Percentiles rank a stretch among this genome's conserved stretches.
phyloP scores from a whole-genome alignment of 2,888 invertebrate genomes.

The Yponomeuta cagnagella region DNA sequence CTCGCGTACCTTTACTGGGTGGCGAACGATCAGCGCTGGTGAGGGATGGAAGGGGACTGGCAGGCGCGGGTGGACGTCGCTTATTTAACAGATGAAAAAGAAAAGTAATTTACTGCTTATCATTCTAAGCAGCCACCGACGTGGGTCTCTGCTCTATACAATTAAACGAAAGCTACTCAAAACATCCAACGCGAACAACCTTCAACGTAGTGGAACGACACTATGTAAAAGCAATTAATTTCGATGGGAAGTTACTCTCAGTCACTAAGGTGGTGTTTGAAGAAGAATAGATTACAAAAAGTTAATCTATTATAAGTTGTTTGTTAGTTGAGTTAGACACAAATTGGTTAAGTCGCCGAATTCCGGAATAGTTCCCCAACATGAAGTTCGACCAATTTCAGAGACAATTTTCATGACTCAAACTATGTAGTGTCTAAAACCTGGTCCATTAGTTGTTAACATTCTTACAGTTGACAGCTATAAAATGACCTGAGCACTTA shows the following conservation, averaged over 20 bases:
- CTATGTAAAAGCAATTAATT: conserved; percentile 10
- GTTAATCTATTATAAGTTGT: conserved; percentile 68
- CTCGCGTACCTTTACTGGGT: conserved; percentile 32
- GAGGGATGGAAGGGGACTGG: conserved; percentile 26
- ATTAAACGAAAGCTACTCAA: not conserved
- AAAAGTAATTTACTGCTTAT: conserved; percentile 72
- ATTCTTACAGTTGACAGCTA: not conserved
- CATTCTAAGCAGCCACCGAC: conserved; percentile 36
- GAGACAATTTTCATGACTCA: conserved; percentile 40
- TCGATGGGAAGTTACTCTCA: conserved; percentile 11
- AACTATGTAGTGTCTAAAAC: conserved; percentile 16
- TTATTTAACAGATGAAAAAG: conserved; percentile 68
- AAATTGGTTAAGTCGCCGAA: conserved; percentile 58
- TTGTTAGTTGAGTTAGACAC: conserved; percentile 48
- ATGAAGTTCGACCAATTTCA: conserved; percentile 30
- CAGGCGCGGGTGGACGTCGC: conserved; percentile 35
- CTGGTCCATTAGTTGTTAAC: conserved; percentile 6
- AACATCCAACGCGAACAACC: not conserved
- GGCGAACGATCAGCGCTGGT: not conserved
- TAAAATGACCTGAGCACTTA: not conserved
- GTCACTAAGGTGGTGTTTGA: conserved; percentile 26
- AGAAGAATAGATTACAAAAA: conserved; percentile 55
- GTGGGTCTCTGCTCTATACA: not conserved
- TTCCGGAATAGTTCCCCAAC: conserved; percentile 55
- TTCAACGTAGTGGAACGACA: not conserved